These are phyloP conservation scores for Tinea pellionella DNA, from an alignment of 2,888 invertebrate species.

Conservation along the genomic window DNA sequence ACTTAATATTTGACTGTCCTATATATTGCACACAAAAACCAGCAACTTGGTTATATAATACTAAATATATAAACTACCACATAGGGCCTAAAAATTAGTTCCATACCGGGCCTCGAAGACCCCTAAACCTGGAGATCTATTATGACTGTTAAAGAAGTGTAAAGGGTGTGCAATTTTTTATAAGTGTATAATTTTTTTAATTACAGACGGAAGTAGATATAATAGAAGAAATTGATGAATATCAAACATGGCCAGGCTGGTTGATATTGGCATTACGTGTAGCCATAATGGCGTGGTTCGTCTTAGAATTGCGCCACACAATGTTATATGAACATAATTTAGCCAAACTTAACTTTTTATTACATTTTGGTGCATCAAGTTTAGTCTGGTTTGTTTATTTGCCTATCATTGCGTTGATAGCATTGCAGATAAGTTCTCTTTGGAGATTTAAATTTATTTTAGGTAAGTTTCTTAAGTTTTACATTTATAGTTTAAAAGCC, in stretches of 20 bases:
- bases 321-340: conserved; percentile 68
- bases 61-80: too few relatives aligned
- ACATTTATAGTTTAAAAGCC: too few relatives aligned
- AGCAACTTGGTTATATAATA: too few relatives aligned
- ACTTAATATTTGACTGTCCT: too few relatives aligned
- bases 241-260: conserved; percentile 98
- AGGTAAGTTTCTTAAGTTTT: conserved; percentile 68
- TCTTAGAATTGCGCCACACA: conserved; percentile 73
- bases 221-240: conserved; percentile 95
- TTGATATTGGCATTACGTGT: conserved; percentile 88
- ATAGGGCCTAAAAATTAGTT: too few relatives aligned
- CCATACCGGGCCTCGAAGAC: too few relatives aligned
- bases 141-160: too few relatives aligned
- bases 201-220: conserved; percentile 94
- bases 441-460: conserved; percentile 96
- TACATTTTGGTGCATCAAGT: conserved; percentile 97
- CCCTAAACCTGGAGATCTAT: too few relatives aligned
- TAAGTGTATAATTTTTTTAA: neutral
- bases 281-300: conserved; percentile 90
- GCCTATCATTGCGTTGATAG: conserved; percentile 93
- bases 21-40: too few relatives aligned
- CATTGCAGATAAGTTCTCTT: conserved; percentile 91
- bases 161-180: too few relatives aligned
- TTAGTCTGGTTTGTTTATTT: conserved; percentile 98
- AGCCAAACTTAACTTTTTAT: conserved; percentile 88